Base-by-base conservation (phyloP, 2,113 vertebrate species). In the Halcyon malimbica region DNA sequence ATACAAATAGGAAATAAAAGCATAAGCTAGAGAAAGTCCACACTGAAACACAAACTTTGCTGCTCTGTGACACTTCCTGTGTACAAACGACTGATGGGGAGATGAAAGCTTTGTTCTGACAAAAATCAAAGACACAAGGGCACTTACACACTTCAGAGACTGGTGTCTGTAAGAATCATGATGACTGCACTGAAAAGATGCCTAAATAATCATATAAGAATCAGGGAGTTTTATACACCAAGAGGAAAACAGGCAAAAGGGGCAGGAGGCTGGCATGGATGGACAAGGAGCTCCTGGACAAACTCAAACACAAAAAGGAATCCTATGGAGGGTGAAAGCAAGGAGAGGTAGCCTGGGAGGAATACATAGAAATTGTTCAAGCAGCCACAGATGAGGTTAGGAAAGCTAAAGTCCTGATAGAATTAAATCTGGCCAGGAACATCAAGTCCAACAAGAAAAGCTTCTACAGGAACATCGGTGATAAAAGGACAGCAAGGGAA, bases 1-100 rank as follows among this genome's bases (percentile, higher is more conserved):
- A 96, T 91, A 94, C 74, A 95, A 96, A 94, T 93, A 94, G 81
- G 87, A 95, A 93, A 92, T 73, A 88, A 95, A 94, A 94, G 57
- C 71, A 65, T 21, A 79, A 90, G n/a, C 39, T 20, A 67, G 48
- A 85, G 26, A 79, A 94, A 70, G 57, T 89, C 56, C 50, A 94
- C 50, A 76, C 11, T 56, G 95, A 90, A 92, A 94, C 70, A 74
- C 50, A 80, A 90, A 87, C 77, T 84, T 50, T 41, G 68, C 65
- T 85, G 73, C 75, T 87, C 68, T 81, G 1, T 51, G 85, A 94
- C 64, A 88, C 15, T 56, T 68, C 19, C 50, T 83, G 57, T 28
- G 37, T 81, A 64, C 59, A 37, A 93, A 67, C 44, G 16, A 78
- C 63, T 87, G 90, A 69, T 23, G 16, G 60, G 62, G 74, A 95